Percentiles rank a stretch among this genome's conserved stretches.
phyloP scores from a whole-genome alignment of 2,113 vertebrate genomes.

The Pitta sordida region DNA sequence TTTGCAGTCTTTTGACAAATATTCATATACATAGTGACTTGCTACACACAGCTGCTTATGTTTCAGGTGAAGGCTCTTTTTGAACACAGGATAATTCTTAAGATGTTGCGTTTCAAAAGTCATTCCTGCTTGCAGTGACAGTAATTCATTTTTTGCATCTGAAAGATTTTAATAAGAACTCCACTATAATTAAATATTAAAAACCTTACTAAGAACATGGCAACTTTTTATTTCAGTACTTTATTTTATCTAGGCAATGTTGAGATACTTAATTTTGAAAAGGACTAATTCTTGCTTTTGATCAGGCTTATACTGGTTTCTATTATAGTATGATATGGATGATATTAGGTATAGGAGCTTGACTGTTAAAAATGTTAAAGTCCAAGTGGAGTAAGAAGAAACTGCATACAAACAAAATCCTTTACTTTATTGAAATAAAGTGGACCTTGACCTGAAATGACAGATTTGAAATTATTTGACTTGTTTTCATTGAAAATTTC shows the following conservation, averaged over 20 bases:
- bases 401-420: not conserved
- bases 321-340: not conserved
- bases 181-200: not conserved
- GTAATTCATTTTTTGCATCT: not conserved
- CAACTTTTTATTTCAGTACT: not conserved
- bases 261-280: not conserved
- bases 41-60: not conserved
- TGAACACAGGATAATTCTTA: not conserved
- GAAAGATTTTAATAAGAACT: not conserved
- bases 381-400: not conserved
- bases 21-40: not conserved
- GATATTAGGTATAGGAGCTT: not conserved
- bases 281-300: not conserved
- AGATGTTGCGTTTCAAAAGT: not conserved
- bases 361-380: not conserved
- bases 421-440: not conserved
- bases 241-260: not conserved
- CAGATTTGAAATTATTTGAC: not conserved
- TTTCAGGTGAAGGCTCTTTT: not conserved
- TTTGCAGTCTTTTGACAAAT: slow-evolving; percentile 8
- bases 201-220: not conserved
- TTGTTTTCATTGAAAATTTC: not conserved
- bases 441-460: not conserved
- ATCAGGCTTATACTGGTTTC: not conserved
- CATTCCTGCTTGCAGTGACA: not conserved